Conservation (phyloP, 1,140 invertebrate species). For the Thaumatotibia leucotreta region DNA sequence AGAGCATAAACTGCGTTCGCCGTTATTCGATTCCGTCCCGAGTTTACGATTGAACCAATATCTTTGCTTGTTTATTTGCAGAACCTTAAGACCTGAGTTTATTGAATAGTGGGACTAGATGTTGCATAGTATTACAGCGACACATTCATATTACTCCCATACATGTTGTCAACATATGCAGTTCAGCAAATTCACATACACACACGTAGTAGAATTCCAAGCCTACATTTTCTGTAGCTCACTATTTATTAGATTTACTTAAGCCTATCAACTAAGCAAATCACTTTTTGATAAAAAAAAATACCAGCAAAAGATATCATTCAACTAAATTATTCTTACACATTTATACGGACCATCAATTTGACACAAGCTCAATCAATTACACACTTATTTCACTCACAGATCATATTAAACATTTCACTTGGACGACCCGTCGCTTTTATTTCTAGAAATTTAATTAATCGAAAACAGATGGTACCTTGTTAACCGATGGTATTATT, state of each 20-base stretch:
- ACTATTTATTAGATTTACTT: background rate
- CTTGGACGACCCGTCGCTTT: slow-evolving; percentile 25
- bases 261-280: background rate
- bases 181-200: background rate
- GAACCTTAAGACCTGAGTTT: background rate
- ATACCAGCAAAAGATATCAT: background rate
- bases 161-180: background rate
- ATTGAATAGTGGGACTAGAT: background rate
- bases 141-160: background rate
- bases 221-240: too few species aligned
- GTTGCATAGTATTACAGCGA: background rate
- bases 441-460: slow-evolving; percentile 54
- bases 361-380: background rate
- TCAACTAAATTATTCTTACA: slow-evolving; percentile 4
- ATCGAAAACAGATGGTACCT: slow-evolving; percentile 70
- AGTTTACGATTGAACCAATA: slow-evolving; percentile 23
- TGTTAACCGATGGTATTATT: slow-evolving; percentile 50
- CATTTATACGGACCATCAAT: background rate
- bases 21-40: slow-evolving; percentile 4
- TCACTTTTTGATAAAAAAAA: background rate
- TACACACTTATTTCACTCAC: slow-evolving; percentile 5
- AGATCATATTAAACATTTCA: slow-evolving; percentile 30
- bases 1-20: background rate
- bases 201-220: too few species aligned
- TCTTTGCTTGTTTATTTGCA: slow-evolving; percentile 30